phyloP scores from a whole-genome alignment of 2,888 invertebrate genomes.

The Campopleginae sp. region DNA sequence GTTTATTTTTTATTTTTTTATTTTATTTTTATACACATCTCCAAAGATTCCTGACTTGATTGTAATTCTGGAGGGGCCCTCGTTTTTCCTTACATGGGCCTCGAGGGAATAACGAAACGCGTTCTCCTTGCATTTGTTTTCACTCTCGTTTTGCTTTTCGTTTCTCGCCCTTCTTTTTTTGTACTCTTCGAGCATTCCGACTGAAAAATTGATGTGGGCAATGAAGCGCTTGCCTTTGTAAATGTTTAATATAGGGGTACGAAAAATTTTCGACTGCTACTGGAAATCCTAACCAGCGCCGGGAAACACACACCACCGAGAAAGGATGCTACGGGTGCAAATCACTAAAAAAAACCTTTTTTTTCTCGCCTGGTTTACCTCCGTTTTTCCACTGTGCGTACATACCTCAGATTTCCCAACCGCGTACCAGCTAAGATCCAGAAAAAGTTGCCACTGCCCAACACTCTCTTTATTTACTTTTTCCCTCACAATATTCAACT shows the following conservation, averaged over 20 bases:
- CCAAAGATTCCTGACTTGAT: constrained; percentile 38
- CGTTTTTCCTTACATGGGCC: not conserved
- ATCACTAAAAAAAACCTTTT: constrained; percentile 12
- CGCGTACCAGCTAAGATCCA: constrained; percentile 5
- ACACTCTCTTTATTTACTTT: not conserved
- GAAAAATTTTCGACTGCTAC: constrained; percentile 74
- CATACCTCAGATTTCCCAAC: constrained; percentile 5
- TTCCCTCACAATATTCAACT: not conserved
- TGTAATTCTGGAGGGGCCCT: constrained; percentile 32
- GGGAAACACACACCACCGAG: constrained; percentile 26
- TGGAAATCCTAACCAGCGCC: constrained; percentile 48
- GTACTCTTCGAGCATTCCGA: constrained; percentile 3
- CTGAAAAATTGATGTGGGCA: constrained; percentile 73
- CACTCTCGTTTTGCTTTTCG: constrained; percentile 2
- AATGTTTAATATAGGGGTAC: constrained; percentile 71
- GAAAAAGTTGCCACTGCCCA: not conserved
- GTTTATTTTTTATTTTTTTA: not conserved
- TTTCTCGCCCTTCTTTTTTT: not conserved
- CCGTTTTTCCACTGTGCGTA: constrained; percentile 16
- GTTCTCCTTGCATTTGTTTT: constrained; percentile 45
- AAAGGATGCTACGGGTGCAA: constrained; percentile 6
- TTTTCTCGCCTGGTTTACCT: constrained; percentile 17
- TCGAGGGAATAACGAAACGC: constrained; percentile 33
- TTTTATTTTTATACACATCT: constrained; percentile 25
- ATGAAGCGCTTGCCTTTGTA: constrained; percentile 72